Evolutionary conservation across 2,797 vertebrate species (phyloP), one percentile per base, ranked within the genome.

Genomic region (Chelon labrosus): DNA sequence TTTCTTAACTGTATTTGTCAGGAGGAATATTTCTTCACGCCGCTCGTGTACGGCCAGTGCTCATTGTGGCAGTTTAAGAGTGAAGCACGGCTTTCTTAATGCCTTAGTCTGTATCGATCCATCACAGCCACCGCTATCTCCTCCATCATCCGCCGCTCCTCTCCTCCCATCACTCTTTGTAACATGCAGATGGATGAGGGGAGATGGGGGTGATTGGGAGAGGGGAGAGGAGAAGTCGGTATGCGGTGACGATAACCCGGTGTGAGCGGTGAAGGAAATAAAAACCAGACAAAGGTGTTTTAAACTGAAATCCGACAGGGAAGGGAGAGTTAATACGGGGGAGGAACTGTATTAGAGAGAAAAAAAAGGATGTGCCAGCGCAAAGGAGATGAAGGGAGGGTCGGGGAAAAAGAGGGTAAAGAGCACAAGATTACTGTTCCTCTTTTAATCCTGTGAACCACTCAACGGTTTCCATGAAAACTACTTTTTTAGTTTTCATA

Each of bases 1-100:
- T 84, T 75, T 85, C 65, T 76, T 80, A 67, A 83, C 70, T 71
- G 39, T 61, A 65, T 87, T 77, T 85, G 79, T 89, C 79, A 84
- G 79, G 59, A 22, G 49, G 52, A 74, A 74, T 73, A 72, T 84
- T 86, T 86, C 52, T 58, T 63, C 64, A 70, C 42, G 20, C 62
- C 55, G 49, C 80, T 88, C 71, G 84, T 89, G 61, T 84, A 44
- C 64, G 76, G 68, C 20, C 60, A 38, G 49, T 50, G 65, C 73
- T 81, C 70, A 64, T 79, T 77, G 77, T 81, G 76, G 84, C 77
- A 65, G 70, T 69, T 87, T 69, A 83, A 73, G 69, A 84, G 88
- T 80, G 79, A 91, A 69, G 64, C 71, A 75, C 51, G 64, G 65
- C 67, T 55, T 68, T 77, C 65, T 67, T 83, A 84, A 85, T 77